Evolutionary conservation across 2,888 invertebrate species (phyloP).

Genomic region (Eilema griseolum): DNA sequence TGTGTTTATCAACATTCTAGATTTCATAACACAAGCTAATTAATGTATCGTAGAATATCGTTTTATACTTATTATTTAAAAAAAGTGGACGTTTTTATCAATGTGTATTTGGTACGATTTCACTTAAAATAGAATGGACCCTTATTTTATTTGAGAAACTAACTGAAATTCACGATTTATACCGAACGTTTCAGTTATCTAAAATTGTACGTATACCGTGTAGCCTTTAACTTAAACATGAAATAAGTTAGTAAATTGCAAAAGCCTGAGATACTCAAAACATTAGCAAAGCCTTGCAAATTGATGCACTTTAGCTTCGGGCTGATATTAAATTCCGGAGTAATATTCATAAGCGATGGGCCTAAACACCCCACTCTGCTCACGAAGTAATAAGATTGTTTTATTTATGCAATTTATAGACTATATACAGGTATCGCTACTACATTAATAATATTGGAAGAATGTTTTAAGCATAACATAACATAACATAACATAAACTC

Average conservation of each 20-base stretch:
- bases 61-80: too few species aligned
- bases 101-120: too few species aligned
- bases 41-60: too few species aligned
- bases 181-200: neutral
- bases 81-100: too few species aligned
- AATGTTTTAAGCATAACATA: too few species aligned
- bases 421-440: neutral
- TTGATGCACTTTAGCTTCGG: slow-evolving; percentile 26
- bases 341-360: slow-evolving; percentile 47
- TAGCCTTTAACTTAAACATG: neutral
- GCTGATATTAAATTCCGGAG: slow-evolving; percentile 50
- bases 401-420: neutral
- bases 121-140: too few species aligned
- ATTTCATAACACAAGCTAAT: too few species aligned
- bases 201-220: neutral
- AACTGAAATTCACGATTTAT: neutral
- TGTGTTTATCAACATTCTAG: too few species aligned
- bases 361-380: slow-evolving; percentile 31
- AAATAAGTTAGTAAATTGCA: slow-evolving; percentile 3
- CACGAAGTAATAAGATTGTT: slow-evolving; percentile 26
- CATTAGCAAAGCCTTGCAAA: slow-evolving; percentile 28
- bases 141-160: too few species aligned
- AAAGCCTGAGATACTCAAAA: slow-evolving; percentile 9
- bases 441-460: too few species aligned
- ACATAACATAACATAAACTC: too few species aligned